These are phyloP conservation scores for Turritopsis dohrnii DNA, from an alignment of 30 jellyfish, hydroid and myxozoan genomes.

Conservation along the genomic window DNA sequence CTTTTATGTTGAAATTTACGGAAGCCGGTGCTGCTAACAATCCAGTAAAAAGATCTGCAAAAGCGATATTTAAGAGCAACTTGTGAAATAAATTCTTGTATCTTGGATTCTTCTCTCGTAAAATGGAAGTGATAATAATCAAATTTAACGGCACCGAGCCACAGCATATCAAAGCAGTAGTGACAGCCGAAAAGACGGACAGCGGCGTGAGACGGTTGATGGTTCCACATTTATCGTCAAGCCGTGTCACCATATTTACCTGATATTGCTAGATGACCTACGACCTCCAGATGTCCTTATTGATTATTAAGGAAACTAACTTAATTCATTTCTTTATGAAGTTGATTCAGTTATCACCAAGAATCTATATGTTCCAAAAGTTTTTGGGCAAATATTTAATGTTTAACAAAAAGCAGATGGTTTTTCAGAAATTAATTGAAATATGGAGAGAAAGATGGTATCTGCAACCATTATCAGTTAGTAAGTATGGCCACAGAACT, in stretches of 20 bases:
- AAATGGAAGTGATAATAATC: background rate
- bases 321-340: background rate
- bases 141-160: slow-evolving; percentile 30
- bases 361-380: background rate
- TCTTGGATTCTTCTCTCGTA: slow-evolving; percentile 32
- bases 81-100: slow-evolving; percentile 1
- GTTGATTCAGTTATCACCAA: background rate
- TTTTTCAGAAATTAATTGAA: no score
- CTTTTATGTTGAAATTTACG: background rate
- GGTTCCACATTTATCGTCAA: slow-evolving; percentile 41
- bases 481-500: background rate
- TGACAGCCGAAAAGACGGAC: slow-evolving; percentile 10
- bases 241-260: background rate
- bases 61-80: background rate
- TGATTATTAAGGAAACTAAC: no score
- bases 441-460: background rate
- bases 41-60: background rate
- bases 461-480: background rate
- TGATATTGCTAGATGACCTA: background rate
- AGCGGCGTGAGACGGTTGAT: slow-evolving; percentile 28
- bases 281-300: background rate
- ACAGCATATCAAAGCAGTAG: background rate
- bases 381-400: background rate
- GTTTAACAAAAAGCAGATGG: background rate
- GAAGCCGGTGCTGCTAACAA: slow-evolving; percentile 17